phyloP scores from a whole-genome alignment of 2,888 invertebrate genomes.

The Maniola hyperantus region DNA sequence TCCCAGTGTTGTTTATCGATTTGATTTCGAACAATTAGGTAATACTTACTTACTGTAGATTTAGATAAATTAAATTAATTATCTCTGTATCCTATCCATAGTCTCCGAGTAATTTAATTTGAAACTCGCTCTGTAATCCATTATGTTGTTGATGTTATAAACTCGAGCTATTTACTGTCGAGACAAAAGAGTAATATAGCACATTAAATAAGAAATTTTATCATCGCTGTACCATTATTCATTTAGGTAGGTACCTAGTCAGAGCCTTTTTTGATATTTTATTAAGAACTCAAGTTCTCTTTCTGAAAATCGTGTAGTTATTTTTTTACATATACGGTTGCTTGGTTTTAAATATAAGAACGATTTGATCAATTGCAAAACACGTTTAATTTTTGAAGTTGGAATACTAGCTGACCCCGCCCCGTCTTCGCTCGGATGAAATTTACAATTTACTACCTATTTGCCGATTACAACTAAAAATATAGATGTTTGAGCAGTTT shows the following conservation, averaged over 20 bases:
- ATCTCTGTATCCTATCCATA: neutral
- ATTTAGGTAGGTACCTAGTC: neutral
- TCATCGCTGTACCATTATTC: neutral
- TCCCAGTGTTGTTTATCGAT: neutral
- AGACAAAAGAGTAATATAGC: neutral
- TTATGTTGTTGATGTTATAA: constrained; percentile 13
- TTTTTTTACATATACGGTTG: too few species aligned
- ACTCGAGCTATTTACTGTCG: neutral
- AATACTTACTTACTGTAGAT: neutral
- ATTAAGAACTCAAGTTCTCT: neutral
- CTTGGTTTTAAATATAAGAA: too few species aligned
- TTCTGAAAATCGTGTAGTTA: neutral
- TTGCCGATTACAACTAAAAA: too few species aligned
- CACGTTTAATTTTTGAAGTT: too few species aligned
- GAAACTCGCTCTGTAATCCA: constrained; percentile 8
- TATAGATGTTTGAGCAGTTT: too few species aligned
- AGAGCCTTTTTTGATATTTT: neutral
- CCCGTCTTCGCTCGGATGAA: too few species aligned
- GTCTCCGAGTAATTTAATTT: constrained; percentile 13
- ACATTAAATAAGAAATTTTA: neutral
- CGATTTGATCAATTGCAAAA: too few species aligned
- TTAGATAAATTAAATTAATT: constrained; percentile 3
- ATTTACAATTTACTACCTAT: too few species aligned
- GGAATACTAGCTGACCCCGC: too few species aligned
- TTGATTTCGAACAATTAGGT: neutral